Evolutionary conservation across 2,113 vertebrate genomes (phyloP).

Genomic region (Damaliscus lunatus): DNA sequence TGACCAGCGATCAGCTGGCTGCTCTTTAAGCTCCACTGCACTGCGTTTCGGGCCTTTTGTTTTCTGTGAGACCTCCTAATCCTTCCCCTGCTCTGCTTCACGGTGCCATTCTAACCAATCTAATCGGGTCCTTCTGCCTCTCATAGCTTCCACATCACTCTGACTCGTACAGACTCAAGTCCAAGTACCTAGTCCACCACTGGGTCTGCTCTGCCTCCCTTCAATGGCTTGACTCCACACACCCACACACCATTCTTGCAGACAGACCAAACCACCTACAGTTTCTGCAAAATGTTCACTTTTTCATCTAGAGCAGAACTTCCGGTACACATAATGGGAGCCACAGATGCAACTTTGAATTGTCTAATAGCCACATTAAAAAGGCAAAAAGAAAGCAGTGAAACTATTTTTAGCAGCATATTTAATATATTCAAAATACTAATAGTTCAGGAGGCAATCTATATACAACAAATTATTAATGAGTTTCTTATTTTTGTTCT

Average conservation of each 20-base stretch:
- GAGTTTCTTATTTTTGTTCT: background rate
- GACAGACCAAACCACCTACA: background rate
- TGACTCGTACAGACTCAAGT: background rate
- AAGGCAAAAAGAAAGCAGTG: background rate
- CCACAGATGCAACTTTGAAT: background rate
- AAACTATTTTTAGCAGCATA: background rate
- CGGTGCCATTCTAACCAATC: background rate
- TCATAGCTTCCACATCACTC: background rate
- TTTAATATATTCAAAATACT: background rate
- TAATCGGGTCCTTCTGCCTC: background rate
- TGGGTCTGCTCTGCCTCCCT: background rate
- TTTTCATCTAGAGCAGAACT: background rate
- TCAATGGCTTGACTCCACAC: background rate
- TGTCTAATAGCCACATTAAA: background rate
- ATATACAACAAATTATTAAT: background rate
- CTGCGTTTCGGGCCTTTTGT: background rate
- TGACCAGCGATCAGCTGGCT: accelerated
- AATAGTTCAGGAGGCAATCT: background rate
- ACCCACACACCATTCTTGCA: background rate
- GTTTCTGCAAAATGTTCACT: background rate
- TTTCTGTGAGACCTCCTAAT: background rate
- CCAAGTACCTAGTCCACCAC: background rate
- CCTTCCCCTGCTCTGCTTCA: background rate
- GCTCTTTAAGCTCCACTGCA: background rate
- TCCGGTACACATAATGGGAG: background rate